phyloP scores from a whole-genome alignment of 1,140 invertebrate genomes.

The Procambarus clarkii region DNA sequence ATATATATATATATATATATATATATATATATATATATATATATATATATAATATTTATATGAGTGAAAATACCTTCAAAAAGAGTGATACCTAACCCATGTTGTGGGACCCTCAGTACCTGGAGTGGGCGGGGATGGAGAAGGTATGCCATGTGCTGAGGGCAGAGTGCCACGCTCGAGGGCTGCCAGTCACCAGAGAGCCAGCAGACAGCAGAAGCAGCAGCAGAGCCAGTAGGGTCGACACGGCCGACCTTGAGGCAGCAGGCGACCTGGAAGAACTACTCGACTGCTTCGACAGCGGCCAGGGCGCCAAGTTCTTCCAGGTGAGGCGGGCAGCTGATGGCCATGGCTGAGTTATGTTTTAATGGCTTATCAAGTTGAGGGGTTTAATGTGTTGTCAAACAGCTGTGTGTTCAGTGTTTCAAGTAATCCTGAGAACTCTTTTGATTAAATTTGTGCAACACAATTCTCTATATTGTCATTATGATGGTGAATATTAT shows the following conservation, averaged over 20 bases:
- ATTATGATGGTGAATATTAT: no score
- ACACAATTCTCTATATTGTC: no score
- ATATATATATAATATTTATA: no score
- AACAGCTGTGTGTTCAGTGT: no score
- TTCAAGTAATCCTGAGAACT: no score
- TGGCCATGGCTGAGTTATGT: no score
- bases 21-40: no score
- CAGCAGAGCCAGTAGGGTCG: not conserved
- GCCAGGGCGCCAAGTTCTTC: slow-evolving; percentile 35
- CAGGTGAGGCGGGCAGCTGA: not conserved
- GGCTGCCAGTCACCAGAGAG: not conserved
- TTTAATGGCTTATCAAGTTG: no score
- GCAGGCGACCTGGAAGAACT: not conserved
- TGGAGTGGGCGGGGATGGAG: not conserved
- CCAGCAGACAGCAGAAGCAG: not conserved
- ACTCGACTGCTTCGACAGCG: not conserved
- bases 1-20: no score
- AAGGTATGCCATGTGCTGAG: not conserved
- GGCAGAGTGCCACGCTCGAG: not conserved
- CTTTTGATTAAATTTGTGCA: no score
- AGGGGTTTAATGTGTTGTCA: no score
- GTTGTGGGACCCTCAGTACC: not conserved
- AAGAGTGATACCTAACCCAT: not conserved
- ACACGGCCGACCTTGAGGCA: not conserved
- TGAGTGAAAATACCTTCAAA: no score